phyloP scores from a whole-genome alignment of 2,113 vertebrate species.

The Semicossyphus pulcher region DNA sequence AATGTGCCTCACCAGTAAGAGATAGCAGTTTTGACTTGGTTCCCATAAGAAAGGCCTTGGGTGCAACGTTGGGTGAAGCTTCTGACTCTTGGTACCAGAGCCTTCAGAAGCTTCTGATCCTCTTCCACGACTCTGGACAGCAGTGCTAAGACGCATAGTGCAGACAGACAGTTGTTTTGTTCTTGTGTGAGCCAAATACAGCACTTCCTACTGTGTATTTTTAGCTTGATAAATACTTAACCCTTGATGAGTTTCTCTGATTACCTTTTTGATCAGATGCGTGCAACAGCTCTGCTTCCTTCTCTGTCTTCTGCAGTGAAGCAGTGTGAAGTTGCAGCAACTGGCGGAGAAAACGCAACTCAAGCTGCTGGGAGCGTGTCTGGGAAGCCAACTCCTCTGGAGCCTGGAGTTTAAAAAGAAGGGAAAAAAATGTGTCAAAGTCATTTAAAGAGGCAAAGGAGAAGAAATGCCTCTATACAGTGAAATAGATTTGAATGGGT shows the following conservation, averaged over 20 bases:
- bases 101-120: constrained; percentile 75
- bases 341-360: constrained; percentile 70
- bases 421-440: too few relatives aligned
- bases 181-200: neutral
- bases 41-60: constrained; percentile 71
- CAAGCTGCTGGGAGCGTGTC: constrained; percentile 69
- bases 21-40: constrained; percentile 76
- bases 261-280: constrained; percentile 81
- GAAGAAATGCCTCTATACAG: neutral
- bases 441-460: too few relatives aligned
- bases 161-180: neutral
- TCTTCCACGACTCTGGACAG: constrained; percentile 71
- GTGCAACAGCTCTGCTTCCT: constrained; percentile 57
- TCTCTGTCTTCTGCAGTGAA: constrained; percentile 64
- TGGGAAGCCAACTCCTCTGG: constrained; percentile 81
- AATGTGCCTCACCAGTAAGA: constrained; percentile 82
- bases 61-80: constrained; percentile 69
- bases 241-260: neutral
- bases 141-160: constrained; percentile 68
- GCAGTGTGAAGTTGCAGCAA: constrained; percentile 70
- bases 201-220: neutral
- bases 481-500: constrained; percentile 5
- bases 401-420: constrained; percentile 66
- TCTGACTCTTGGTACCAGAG: constrained; percentile 76
- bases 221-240: neutral